Conservation (phyloP, 2,888 invertebrate genomes). For the Hermodice carunculata region DNA sequence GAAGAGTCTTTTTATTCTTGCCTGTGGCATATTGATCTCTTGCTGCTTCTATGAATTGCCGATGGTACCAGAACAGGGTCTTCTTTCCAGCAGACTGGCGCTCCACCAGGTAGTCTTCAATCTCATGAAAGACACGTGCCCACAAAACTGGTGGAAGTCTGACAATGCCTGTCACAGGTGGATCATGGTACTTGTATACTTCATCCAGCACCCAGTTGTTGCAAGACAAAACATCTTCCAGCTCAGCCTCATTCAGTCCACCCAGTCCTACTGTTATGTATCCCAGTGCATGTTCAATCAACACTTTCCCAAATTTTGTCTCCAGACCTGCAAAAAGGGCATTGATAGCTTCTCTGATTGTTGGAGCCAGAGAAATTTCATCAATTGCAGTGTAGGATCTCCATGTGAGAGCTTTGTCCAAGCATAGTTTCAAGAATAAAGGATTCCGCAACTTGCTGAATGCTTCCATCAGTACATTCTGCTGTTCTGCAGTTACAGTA, state of each 20-base stretch:
- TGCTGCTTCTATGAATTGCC: slow-evolving; percentile 62
- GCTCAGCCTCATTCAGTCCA: slow-evolving; percentile 61
- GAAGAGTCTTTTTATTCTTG: slow-evolving; percentile 42
- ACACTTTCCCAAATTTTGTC: slow-evolving; percentile 52
- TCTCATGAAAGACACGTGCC: slow-evolving; percentile 56
- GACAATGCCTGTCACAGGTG: slow-evolving; percentile 62
- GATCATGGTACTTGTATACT: slow-evolving; percentile 62
- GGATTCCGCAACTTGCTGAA: slow-evolving; percentile 51
- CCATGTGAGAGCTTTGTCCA: slow-evolving; percentile 60
- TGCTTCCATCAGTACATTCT: slow-evolving; percentile 40
- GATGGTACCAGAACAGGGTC: slow-evolving; percentile 63
- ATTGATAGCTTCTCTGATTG: slow-evolving; percentile 54
- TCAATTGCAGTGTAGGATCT: slow-evolving; percentile 44
- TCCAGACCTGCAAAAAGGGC: slow-evolving; percentile 57
- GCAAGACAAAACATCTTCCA: slow-evolving; percentile 65
- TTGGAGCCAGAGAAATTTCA: slow-evolving; percentile 39
- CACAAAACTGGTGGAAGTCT: slow-evolving; percentile 61
- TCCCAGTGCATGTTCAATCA: slow-evolving; percentile 51
- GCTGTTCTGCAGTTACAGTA: slow-evolving; percentile 15
- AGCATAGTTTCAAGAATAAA: slow-evolving; percentile 59
- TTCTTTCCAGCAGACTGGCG: slow-evolving; percentile 55
- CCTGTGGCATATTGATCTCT: slow-evolving; percentile 45
- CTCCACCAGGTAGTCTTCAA: slow-evolving; percentile 61
- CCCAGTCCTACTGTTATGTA: slow-evolving; percentile 48
- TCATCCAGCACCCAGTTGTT: slow-evolving; percentile 54